phyloP scores from a whole-genome alignment of 2,113 vertebrate species.

The Saccopteryx bilineata region DNA sequence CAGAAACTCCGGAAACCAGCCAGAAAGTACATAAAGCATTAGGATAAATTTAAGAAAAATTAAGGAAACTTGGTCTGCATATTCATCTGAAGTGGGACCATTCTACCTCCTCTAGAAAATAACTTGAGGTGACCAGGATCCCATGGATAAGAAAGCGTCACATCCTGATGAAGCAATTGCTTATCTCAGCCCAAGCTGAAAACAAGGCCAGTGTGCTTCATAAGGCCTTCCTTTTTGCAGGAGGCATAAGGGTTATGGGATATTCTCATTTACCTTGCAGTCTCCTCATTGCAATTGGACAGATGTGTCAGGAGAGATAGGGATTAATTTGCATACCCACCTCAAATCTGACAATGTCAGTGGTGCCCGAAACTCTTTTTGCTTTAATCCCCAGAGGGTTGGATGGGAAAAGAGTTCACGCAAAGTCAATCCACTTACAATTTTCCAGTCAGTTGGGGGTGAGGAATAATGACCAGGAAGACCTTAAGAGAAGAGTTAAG shows the following conservation, averaged over 20 bases:
- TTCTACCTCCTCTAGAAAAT: not conserved
- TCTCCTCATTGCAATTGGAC: not conserved
- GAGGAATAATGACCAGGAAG: not conserved
- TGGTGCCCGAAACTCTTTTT: not conserved
- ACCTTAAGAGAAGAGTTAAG: not conserved
- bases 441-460: not conserved
- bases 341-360: not conserved
- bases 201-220: not conserved
- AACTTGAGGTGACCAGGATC: not conserved
- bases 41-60: not conserved
- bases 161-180: not conserved
- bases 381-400: not conserved
- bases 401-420: not conserved
- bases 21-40: not conserved
- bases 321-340: not conserved
- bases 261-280: not conserved
- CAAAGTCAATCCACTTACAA: not conserved
- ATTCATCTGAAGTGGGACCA: not conserved
- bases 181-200: not conserved
- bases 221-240: not conserved
- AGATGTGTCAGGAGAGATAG: not conserved
- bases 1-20: not conserved
- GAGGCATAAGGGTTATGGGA: not conserved
- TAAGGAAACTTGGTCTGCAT: not conserved
- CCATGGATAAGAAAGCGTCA: not conserved